Conservation (phyloP, 2,797 vertebrate species). For the Mus spretus region DNA sequence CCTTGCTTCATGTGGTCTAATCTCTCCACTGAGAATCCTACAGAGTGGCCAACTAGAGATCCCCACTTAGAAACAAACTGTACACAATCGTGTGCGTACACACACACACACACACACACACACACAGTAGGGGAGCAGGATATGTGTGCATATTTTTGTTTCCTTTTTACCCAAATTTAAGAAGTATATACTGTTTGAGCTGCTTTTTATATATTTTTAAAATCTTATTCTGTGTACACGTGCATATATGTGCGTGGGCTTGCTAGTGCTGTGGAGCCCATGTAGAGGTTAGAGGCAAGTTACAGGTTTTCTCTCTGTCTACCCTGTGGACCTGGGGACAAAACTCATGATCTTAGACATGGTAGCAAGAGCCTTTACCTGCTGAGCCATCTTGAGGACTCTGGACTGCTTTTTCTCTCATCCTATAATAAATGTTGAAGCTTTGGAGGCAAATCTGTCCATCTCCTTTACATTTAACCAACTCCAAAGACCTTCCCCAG, state of each 20-base stretch:
- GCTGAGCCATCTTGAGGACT: background rate
- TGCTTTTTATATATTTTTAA: background rate
- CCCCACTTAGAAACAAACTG: background rate
- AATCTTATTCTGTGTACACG: background rate
- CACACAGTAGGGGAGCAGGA: background rate
- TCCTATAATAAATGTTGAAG: background rate
- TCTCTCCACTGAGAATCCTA: conserved; percentile 25
- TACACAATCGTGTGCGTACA: background rate
- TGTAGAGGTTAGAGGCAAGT: background rate
- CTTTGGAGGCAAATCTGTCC: conserved; percentile 17
- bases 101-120: background rate
- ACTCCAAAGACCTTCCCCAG: conserved; percentile 15
- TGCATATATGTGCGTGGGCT: background rate
- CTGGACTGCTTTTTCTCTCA: background rate
- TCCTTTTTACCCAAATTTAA: conserved; percentile 23
- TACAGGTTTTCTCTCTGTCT: background rate
- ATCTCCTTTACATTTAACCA: background rate
- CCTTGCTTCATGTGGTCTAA: background rate
- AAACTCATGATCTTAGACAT: background rate
- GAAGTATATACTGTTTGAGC: background rate
- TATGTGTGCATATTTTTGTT: background rate
- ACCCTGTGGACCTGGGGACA: background rate
- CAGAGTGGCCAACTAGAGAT: background rate
- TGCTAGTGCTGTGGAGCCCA: background rate
- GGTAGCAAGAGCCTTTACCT: background rate